Conservation (phyloP, 2,797 vertebrate species). For the Tinamus major region DNA sequence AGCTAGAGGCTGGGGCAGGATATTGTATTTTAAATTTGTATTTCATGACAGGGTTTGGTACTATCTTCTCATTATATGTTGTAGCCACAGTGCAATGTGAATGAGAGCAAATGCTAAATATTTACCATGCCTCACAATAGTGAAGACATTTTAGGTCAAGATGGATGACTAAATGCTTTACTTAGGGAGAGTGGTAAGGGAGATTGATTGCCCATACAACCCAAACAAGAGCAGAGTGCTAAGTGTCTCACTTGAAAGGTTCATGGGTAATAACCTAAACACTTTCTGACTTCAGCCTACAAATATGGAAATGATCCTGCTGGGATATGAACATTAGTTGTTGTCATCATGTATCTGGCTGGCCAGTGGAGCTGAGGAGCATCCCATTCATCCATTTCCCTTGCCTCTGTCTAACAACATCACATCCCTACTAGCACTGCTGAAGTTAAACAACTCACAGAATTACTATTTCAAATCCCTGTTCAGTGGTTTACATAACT, state of each 20-base stretch:
- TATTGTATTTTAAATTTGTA: not conserved
- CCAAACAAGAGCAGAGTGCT: constrained; percentile 18
- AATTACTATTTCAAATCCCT: not conserved
- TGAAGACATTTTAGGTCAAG: not conserved
- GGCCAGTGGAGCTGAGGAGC: not conserved
- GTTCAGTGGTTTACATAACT: not conserved
- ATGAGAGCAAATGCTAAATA: not conserved
- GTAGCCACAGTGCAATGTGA: not conserved
- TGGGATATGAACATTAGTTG: not conserved
- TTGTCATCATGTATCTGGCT: not conserved
- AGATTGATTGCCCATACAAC: not conserved
- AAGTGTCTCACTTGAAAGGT: constrained; percentile 14
- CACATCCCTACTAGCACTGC: not conserved
- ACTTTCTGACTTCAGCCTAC: not conserved
- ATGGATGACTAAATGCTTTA: constrained; percentile 26
- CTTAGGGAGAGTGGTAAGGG: not conserved
- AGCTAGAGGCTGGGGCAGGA: not conserved
- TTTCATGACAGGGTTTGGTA: not conserved
- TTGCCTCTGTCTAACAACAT: not conserved
- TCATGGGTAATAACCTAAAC: not conserved
- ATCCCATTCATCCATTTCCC: not conserved
- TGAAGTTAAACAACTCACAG: constrained; percentile 21
- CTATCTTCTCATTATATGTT: not conserved
- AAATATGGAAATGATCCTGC: not conserved
- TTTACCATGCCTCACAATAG: not conserved